Evolutionary conservation across 1,140 invertebrate genomes (phyloP), one percentile per base, ranked within the genome.

Genomic region (Drosophila nigrodunni): DNA sequence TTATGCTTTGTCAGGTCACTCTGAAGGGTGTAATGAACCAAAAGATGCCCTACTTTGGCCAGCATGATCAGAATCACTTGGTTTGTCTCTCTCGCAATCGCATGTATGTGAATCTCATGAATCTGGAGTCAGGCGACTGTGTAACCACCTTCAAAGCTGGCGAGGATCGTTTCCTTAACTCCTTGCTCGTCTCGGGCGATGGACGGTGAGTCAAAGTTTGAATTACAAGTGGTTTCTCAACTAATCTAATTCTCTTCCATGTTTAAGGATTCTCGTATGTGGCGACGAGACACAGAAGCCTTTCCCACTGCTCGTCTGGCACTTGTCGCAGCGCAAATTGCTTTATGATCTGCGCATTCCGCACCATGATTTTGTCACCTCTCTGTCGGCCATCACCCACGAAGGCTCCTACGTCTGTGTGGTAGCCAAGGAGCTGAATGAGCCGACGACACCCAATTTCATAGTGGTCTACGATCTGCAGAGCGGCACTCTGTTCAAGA

Each of bases 221-320:
- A 61, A 2, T 35, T 49, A 9, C 9, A 34, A 11, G 15, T 34
- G 15, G 35, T 39, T 39, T 37, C 7, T 34, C 7, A n/a, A 7
- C 44, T 0, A 3, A 47, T 43, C 41, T 13, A 7, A 3, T 21
- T 21, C 18, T 21, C 18, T 39, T 9, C 55, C 2, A 11, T 39
- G 25, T 58, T 77, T 6, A 92, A 96, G 95, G 85, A 95, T 97
- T 34, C 94, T 97, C 66, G 97, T 98, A 7, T 98, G 97, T 92
- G 97, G 97, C 3, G 97, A 98, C 92, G 97, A 97, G 93, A 97
- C 97, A 1, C 97, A 97, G 93, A 97, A 97, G 92, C 97, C 97
- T 6, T 98, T 97, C 92, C 97, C 97, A 0, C 93, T 98, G 70
- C 94, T 98, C 9, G 97, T 97, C 7, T 98, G 97, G 97, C 96